Conservation (phyloP, 2,888 invertebrate species). For the Hypsopygia costalis region DNA sequence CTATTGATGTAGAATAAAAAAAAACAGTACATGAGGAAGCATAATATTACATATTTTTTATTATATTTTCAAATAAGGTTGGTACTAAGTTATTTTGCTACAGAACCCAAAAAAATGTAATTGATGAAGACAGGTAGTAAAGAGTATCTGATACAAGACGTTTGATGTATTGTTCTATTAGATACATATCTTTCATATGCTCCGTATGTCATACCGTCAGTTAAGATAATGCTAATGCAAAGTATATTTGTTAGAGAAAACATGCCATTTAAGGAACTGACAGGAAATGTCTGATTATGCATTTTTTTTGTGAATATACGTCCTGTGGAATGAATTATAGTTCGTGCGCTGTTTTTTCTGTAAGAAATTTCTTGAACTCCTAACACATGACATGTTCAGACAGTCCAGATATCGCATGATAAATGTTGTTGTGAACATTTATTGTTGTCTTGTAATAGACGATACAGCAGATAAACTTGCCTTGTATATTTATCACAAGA, state of each 20-base stretch:
- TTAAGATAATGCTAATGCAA: conserved; percentile 30
- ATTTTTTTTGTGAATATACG: conserved; percentile 15
- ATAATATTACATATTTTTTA: too few relatives aligned
- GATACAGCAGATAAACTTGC: background rate
- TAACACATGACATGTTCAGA: background rate
- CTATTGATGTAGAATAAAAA: too few relatives aligned
- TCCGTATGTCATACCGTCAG: conserved; percentile 36
- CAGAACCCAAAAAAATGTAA: conserved; percentile 55
- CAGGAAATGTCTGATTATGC: conserved; percentile 18
- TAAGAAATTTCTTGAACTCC: background rate
- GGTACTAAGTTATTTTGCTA: background rate
- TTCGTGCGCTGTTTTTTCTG: conserved; percentile 1
- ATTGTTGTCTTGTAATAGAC: background rate
- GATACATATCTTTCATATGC: too few relatives aligned
- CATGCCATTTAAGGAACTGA: conserved; percentile 17
- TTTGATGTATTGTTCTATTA: conserved; percentile 56
- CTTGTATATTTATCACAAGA: background rate
- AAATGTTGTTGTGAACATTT: conserved; percentile 1
- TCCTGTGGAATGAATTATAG: conserved; percentile 6
- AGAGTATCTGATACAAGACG: conserved; percentile 42
- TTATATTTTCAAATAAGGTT: too few relatives aligned
- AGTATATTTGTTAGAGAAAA: conserved; percentile 27
- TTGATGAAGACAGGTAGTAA: conserved; percentile 72
- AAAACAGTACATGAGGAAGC: too few relatives aligned
- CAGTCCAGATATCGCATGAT: conserved; percentile 5